phyloP scores from a whole-genome alignment of 2,888 invertebrate genomes.

The Eurytoma adleriae region DNA sequence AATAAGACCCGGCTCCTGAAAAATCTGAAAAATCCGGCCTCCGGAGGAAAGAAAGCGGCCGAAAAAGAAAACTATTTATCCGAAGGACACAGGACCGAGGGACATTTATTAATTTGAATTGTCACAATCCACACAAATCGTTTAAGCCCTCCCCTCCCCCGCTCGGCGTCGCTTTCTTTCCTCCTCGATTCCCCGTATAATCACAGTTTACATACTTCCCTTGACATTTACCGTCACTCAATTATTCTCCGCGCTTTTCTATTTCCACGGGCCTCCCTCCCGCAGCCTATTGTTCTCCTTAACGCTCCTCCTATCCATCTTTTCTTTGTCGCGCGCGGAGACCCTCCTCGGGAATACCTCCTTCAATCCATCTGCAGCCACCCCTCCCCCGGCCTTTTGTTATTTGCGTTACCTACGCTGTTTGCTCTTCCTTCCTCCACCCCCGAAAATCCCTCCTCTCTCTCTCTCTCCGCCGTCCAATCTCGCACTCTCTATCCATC shows the following conservation, averaged over 20 bases:
- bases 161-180: background rate
- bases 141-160: background rate
- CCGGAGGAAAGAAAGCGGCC: too few relatives aligned
- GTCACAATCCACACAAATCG: constrained; percentile 10
- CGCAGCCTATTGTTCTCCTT: constrained; percentile 32
- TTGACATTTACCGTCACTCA: constrained; percentile 53
- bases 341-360: constrained; percentile 19
- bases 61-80: too few relatives aligned
- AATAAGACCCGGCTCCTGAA: too few relatives aligned
- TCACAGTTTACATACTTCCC: constrained; percentile 55
- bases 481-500: constrained; percentile 50
- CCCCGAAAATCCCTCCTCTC: background rate
- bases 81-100: too few relatives aligned
- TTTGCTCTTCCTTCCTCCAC: constrained; percentile 38
- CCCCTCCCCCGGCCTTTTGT: constrained; percentile 42
- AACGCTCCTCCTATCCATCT: constrained; percentile 47
- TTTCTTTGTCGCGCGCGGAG: constrained; percentile 50
- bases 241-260: constrained; percentile 49
- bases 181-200: constrained; percentile 25
- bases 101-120: constrained; percentile 10
- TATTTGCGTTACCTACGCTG: constrained; percentile 50
- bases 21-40: too few relatives aligned
- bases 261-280: constrained; percentile 18
- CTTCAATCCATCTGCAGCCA: constrained; percentile 3
- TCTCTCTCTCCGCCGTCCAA: constrained; percentile 35